Base-by-base conservation (phyloP, 2,888 invertebrate species). In the Eustalomyia histrio region DNA sequence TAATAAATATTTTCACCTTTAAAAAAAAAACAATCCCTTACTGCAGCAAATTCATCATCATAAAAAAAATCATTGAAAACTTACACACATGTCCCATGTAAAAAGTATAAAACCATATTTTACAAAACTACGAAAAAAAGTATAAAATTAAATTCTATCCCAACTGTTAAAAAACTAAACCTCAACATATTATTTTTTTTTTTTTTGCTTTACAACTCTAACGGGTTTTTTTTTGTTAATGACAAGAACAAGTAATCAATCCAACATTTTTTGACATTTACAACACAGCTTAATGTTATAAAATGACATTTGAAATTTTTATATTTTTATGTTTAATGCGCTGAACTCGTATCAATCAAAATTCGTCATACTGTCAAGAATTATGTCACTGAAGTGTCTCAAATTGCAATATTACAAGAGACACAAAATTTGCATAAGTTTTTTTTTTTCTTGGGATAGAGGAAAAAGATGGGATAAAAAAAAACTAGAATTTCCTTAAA, bases 331-430 rank as follows among this genome's bases (percentile, higher is more conserved):
- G 43, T 64, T 50, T 47, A n/a, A 47, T 47, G 43, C 43, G n/a
- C 43, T 83, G 84, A 80, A 81, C 80, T 82, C 86, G 83, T 85
- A 89, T 88, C 88, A 88, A 88, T 88, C 88, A 88, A 88, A 88
- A 86, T 88, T 89, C 88, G 88, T 88, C 86, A 86, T 84, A 85
- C 87, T 87, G 88, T 87, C 88, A 84, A 84, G 87, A 89, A 89
- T 89, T 88, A 88, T 88, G 88, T 88, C 88, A 88, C 84, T 86
- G 86, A 85, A 85, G 86, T 88, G 80, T 85, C 88, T 89, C 88
- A 88, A 88, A 89, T 88, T 88, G 88, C 88, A 87, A 78, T 65
- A 73, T 76, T 79, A 78, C 71, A 72, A 6, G 29, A 39, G 17
- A 1, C 52, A 4, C 2, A 16, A 69, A 79, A 81, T 81, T 81